Evolutionary conservation across 1,140 invertebrate species (phyloP), one percentile per base, ranked within the genome.

Genomic region (Tetraneura akinire): DNA sequence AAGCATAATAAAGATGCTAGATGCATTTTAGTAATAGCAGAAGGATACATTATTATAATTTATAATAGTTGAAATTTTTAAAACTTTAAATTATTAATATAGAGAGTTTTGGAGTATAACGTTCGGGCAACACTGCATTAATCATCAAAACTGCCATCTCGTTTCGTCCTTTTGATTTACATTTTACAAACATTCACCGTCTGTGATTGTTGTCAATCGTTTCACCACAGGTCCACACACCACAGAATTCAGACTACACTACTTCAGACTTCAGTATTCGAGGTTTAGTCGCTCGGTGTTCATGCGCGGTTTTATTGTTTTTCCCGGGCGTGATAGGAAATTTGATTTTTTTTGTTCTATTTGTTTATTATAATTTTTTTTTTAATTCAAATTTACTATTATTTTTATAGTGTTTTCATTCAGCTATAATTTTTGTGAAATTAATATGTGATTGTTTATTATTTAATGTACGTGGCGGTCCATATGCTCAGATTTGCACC

Each of bases 121-220:
- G 29, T n/a, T 42, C 13, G 37, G 55, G 74, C 21, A 60, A 57
- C 74, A 78, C 74, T 78, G 73, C 32, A 42, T 37, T 76, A 57
- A 76, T 60, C 73, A 76, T 10, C n/a, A n/a, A 76, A 76, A 42
- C 73, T 76, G 74, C 74, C 74, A 78, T 78, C 74, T 78, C 74
- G 74, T 78, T 78, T 42, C 42, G 53, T 78, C 23, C 37, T 62
- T 62, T 62, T 23, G 42, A 78, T 45, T 78, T 78, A 78, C 55
- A 6, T 11, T 26, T 29, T 37, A 37, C n/a, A n/a, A n/a, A 45
- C 32, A 29, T 74, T 74, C 23, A 18, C 53, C 13, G 13, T 37
- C 66, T 16, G 23, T 18, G n/a, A n/a, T 76, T 78, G 42, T 78
- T 78, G 68, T 29, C 45, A 49, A 70, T 51, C 16, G 74, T 62